Evolutionary conservation across 2,113 vertebrate genomes (phyloP).

Genomic region (Nothoprocta perdicaria): DNA sequence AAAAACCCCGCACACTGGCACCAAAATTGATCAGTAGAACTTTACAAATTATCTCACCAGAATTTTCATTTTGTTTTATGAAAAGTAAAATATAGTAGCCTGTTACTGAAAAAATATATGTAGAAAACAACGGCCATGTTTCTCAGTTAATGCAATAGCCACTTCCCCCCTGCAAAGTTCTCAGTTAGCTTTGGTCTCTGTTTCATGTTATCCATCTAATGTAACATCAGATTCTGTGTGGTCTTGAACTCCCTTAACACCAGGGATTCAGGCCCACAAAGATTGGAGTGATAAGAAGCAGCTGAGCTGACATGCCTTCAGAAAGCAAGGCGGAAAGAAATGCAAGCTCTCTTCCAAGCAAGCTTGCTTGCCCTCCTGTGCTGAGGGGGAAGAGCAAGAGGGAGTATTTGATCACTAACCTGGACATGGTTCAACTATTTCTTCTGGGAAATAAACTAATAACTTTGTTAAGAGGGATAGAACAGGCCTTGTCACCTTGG

Average conservation of each 20-base stretch:
- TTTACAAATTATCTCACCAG: not conserved
- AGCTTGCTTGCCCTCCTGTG: not conserved
- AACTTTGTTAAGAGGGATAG: conserved; percentile 13
- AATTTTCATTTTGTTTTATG: not conserved
- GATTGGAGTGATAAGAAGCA: not conserved
- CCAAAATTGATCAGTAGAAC: not conserved
- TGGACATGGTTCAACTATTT: conserved; percentile 7
- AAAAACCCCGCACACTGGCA: not conserved
- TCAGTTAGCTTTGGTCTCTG: not conserved
- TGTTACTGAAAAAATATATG: not conserved
- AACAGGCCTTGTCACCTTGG: conserved; percentile 20
- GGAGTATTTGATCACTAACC: not conserved
- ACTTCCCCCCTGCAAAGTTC: not conserved
- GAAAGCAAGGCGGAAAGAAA: conserved; percentile 31
- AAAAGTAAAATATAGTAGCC: not conserved
- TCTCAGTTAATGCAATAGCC: not conserved
- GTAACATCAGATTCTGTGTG: conserved; percentile 34
- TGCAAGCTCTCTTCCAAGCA: not conserved
- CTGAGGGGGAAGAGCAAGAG: not conserved
- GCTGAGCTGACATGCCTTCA: not conserved
- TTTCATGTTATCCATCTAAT: not conserved
- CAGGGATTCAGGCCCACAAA: not conserved
- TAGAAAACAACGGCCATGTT: not conserved
- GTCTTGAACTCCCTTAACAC: conserved; percentile 40
- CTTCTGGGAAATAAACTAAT: not conserved